A percentile compares a stretch with the other conserved stretches of the same genome.
phyloP scores from a whole-genome alignment of 2,797 vertebrate genomes.

The Calcarius lapponicus region DNA sequence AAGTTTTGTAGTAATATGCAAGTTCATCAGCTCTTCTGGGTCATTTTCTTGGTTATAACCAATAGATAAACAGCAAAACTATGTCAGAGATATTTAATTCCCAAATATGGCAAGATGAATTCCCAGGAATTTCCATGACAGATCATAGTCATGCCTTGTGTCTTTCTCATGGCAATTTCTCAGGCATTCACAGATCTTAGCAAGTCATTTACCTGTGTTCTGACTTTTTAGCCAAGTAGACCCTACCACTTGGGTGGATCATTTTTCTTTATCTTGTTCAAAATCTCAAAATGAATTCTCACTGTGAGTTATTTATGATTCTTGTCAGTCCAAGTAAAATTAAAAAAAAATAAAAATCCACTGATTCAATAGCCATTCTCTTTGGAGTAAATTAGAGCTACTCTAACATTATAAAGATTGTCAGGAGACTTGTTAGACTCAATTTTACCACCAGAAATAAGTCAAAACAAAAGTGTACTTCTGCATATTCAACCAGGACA shows the following conservation, averaged over 20 bases:
- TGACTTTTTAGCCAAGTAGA: neutral
- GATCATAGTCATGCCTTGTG: neutral
- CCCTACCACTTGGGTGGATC: neutral
- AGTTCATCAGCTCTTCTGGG: neutral
- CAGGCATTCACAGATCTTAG: neutral
- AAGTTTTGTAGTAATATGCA: neutral
- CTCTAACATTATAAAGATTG: neutral
- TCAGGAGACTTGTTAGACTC: neutral
- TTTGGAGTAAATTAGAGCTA: neutral
- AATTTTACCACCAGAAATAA: neutral
- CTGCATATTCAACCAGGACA: neutral
- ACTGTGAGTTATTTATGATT: neutral
- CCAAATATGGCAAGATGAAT: neutral
- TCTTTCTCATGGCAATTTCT: neutral
- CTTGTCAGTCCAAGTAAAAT: neutral
- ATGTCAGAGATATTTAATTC: neutral
- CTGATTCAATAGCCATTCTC: neutral
- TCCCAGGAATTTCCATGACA: neutral
- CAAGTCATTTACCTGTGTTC: neutral
- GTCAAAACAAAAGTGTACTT: neutral
- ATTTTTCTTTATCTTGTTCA: neutral
- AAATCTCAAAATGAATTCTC: neutral
- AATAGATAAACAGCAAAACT: neutral
- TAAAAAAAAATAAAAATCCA: neutral
- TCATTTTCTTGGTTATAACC: neutral